A percentile compares a stretch with the other conserved stretches of the same genome.
Conservation (phyloP, 1,140 invertebrate genomes). For the Solen grandis region DNA sequence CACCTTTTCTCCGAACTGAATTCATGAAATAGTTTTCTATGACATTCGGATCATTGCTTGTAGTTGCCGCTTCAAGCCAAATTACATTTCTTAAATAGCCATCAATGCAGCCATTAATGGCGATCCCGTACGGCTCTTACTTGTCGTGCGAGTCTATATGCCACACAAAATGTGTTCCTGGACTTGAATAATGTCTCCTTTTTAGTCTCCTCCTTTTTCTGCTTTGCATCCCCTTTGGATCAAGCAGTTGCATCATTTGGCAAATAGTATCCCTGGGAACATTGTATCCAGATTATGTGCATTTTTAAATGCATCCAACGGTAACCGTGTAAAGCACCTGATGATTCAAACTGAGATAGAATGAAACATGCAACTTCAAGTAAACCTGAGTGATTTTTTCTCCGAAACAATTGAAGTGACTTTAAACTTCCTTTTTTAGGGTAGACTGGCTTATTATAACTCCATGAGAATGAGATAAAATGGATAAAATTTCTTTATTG, state of each 20-base stretch:
- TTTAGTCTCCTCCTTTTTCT: too few species aligned
- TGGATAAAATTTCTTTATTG: too few species aligned
- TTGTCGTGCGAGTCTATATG: slow-evolving; percentile 77
- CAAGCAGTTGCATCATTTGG: too few species aligned
- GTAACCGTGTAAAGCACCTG: too few species aligned
- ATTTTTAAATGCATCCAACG: slow-evolving; percentile 54
- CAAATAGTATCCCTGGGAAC: too few species aligned
- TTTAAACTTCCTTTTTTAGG: slow-evolving; percentile 14
- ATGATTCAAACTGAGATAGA: slow-evolving; percentile 12
- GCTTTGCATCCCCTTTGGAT: too few species aligned
- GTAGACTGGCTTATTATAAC: too few species aligned
- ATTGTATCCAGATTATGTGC: slow-evolving; percentile 23
- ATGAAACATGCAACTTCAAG: slow-evolving; percentile 45
- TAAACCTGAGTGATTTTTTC: slow-evolving; percentile 31
- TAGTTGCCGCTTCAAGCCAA: slow-evolving; percentile 72
- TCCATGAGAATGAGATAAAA: too few species aligned
- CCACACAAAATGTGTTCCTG: slow-evolving; percentile 73
- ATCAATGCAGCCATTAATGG: slow-evolving; percentile 73
- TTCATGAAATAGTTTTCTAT: slow-evolving; percentile 66
- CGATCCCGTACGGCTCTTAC: slow-evolving; percentile 73
- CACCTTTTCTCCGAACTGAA: slow-evolving; percentile 36
- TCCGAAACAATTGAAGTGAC: slow-evolving; percentile 13
- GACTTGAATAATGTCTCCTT: slow-evolving; percentile 59
- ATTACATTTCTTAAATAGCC: slow-evolving; percentile 72
- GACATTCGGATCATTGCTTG: too few species aligned